Base-by-base conservation (phyloP, 2,888 invertebrate genomes). In the Subacronicta megacephala region DNA sequence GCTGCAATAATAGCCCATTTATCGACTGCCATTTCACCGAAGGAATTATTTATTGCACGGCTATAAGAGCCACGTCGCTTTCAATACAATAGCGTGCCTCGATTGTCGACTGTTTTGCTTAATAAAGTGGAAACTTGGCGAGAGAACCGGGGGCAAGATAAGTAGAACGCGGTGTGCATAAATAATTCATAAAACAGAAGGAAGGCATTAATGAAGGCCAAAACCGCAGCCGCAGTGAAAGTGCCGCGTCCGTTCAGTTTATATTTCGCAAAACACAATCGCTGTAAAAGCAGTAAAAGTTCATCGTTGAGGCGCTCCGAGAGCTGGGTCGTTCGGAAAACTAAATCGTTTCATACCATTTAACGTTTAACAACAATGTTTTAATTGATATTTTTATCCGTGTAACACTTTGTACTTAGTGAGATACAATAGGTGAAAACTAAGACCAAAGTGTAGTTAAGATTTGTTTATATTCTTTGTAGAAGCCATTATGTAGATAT, bases 1-100 rank as follows among this genome's bases (percentile, higher is more conserved):
- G 85, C 83, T 85, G 89, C 87, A 89, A 90, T 92, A 91, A 92
- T 92, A 92, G 92, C 82, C 90, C 90, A 87, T 92, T 92, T 91
- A 92, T 92, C 90, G 90, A 90, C 85, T 88, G 87, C 89, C 88
- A 89, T 91, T 90, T 88, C 87, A 78, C 83, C 77, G 78, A 77
- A 83, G 85, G 90, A 91, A 92, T 92, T 90, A 93, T 93, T 92
- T 92, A 92, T 93, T 88, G 81, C 79, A 82, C 80, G 77, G 83
- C 89, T 87, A 85, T 89, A 87, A 88, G 86, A 88, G 85, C 86
- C 47, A 85, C 82, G 83, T 81, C 83, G 87, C 84, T 88, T 87
- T 85, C 85, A 87, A 90, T 91, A 90, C 88, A 90, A 90, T 90
- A 81, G 83, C 81, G 80, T 80, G 84, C 84, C 80, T 81, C 82